These are phyloP conservation scores for Calidris pugnax DNA, from an alignment of 2,113 vertebrate genomes.

Conservation along the genomic window DNA sequence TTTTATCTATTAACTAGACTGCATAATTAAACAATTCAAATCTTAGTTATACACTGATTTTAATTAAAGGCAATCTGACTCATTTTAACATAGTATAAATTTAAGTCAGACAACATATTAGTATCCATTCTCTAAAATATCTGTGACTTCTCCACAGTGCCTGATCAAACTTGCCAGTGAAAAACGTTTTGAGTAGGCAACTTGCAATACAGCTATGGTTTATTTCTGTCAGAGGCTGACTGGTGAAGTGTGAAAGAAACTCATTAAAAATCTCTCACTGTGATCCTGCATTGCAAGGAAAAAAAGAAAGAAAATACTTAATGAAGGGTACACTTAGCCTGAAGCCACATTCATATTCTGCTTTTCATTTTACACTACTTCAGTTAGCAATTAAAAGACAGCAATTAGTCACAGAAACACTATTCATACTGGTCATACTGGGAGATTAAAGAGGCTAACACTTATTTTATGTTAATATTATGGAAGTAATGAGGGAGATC, in stretches of 20 bases:
- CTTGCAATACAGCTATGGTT: conserved; percentile 71
- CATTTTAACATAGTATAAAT: conserved; percentile 1
- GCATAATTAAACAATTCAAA: conserved; percentile 8
- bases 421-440: conserved; percentile 51
- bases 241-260: conserved; percentile 80
- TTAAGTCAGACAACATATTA: conserved; percentile 31
- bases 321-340: conserved; percentile 71
- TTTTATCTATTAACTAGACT: neutral
- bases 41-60: neutral
- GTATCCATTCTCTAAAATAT: conserved; percentile 58
- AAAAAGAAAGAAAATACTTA: conserved; percentile 60
- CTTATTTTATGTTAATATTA: conserved; percentile 65
- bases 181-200: conserved; percentile 75
- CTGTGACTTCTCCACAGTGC: conserved; percentile 62
- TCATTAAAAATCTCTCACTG: conserved; percentile 83
- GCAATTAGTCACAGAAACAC: conserved; percentile 65
- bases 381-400: conserved; percentile 63
- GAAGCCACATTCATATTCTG: conserved; percentile 58
- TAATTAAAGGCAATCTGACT: conserved; percentile 13
- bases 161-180: conserved; percentile 73
- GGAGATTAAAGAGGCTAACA: conserved; percentile 55
- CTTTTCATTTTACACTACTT: conserved; percentile 52
- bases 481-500: conserved; percentile 53
- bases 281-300: conserved; percentile 69
- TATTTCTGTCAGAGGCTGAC: conserved; percentile 77